Evolutionary conservation across 2,888 invertebrate genomes (phyloP), one percentile per base, ranked within the genome.

Genomic region (Polydrusus cervinus): DNA sequence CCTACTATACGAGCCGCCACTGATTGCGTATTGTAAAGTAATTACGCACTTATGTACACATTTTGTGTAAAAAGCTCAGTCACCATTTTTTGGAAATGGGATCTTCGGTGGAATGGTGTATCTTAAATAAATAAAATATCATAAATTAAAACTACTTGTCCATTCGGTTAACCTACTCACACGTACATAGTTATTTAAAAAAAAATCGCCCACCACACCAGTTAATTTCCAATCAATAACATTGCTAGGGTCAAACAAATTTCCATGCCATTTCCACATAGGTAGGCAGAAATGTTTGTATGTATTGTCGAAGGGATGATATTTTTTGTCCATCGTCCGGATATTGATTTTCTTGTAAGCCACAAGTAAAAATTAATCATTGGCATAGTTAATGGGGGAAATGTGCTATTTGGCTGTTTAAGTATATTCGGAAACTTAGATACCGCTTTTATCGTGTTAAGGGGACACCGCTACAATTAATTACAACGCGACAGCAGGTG

Each of bases 291-390:
- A 53, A 53, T 53, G 69, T 74, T 74, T 74, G 74, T 74, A 49
- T 74, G 74, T 74, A 74, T 74, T 61, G 74, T 62, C 74, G 40
- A 30, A 40, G 47, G 40, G 69, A 74, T 74, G 65, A 74, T 74
- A 71, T 43, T 65, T 66, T 71, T 66, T 74, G 61, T 60, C 40
- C 64, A n/a, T 70, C 60, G 64, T 55, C 45, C 62, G 14, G 25
- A 18, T 73, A 74, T 74, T 70, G 74, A 74, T 74, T 74, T 74
- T 40, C 55, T 34, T 18, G 43, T 43, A 68, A 68, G 43, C 30
- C 67, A 53, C 40, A 62, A 64, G 74, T 62, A 62, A 68, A 74
- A 74, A 74, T 74, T 74, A 74, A 74, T 67, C 68, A 74, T 64
- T 47, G 18, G 25, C 64, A 30, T 30, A 9, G 30, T 53, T 62